Percentiles rank a stretch among this genome's conserved stretches.
phyloP scores from a whole-genome alignment of 2,888 invertebrate genomes.

The Taenaris catops region DNA sequence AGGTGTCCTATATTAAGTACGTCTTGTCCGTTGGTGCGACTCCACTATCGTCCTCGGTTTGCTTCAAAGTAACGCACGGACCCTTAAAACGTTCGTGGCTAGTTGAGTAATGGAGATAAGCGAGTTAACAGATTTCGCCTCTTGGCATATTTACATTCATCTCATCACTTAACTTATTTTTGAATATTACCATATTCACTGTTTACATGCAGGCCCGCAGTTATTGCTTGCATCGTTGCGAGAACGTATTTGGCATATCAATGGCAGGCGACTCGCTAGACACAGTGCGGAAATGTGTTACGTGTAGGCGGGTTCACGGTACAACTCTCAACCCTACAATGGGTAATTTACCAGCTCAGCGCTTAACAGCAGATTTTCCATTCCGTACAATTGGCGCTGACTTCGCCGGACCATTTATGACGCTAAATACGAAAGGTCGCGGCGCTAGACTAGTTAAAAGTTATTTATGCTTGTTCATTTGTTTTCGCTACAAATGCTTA shows the following conservation, averaged over 20 bases:
- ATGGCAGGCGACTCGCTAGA: no score
- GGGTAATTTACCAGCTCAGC: conserved; percentile 5
- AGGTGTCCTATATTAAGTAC: not conserved
- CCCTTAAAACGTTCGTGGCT: conserved; percentile 1
- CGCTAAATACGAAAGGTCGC: conserved; percentile 10
- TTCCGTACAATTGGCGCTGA: conserved; percentile 7
- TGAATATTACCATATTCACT: no score
- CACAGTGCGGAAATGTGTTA: no score
- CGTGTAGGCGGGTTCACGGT: conserved; percentile 6
- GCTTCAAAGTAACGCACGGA: not conserved
- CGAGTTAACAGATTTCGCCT: no score
- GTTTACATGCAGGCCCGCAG: no score
- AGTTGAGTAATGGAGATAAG: not conserved
- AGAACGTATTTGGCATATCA: no score
- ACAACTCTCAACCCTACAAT: conserved; percentile 9
- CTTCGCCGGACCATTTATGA: conserved; percentile 13
- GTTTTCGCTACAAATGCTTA: conserved; percentile 26
- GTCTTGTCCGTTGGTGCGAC: not conserved
- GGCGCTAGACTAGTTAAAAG: conserved; percentile 3
- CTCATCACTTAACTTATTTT: no score
- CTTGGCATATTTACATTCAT: no score
- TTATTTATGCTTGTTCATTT: conserved; percentile 23
- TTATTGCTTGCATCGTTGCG: no score
- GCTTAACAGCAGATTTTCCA: conserved; percentile 8
- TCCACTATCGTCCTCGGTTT: conserved; percentile 1